Evolutionary conservation across 2,888 invertebrate species (phyloP), one percentile per base, ranked within the genome.

Genomic region (Criorhina ranunculi): DNA sequence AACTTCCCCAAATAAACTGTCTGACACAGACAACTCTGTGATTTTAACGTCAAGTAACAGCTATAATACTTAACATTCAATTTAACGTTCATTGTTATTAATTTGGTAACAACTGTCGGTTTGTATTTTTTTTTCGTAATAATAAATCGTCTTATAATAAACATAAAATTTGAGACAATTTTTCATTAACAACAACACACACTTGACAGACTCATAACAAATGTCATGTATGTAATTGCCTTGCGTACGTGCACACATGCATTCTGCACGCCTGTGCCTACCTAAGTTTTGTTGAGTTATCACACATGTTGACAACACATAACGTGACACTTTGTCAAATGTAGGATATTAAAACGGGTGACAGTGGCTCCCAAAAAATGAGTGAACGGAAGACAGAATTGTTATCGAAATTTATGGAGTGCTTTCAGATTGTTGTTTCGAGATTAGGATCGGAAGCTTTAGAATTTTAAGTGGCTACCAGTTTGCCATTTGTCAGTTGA

Each of bases 171-270:
- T 42, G 12, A 12, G 42, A 31, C 40, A 9, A 44, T 60, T 44
- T 31, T 31, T 60, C 42, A 24, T 31, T 29, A 31, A 11, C 42
- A 42, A 1, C 24, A 4, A 4, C 15, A 8, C 15, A 8, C n/a
- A 60, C 24, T 12, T 9, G 42, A 42, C 9, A n/a, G n/a, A 40
- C 40, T 37, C 12, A 24, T 17, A 19, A 12, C n/a, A 29, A 59
- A 44, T 24, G 42, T 44, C 60, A 29, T 24, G 31, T 42, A 29
- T 24, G 31, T 42, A 60, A 60, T 60, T 29, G 42, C 11, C 15
- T 17, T 3, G 31, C 29, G 60, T 9, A 60, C 60, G 60, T 60
- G 60, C 59, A 24, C 8, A 40, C 40, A 59, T 59, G 24, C 8
- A 29, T n/a, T 17, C 29, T 31, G 29, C 12, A 12, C 37, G n/a